Conservation (phyloP, 1,140 invertebrate species). For the Catajapyx aquilonaris region DNA sequence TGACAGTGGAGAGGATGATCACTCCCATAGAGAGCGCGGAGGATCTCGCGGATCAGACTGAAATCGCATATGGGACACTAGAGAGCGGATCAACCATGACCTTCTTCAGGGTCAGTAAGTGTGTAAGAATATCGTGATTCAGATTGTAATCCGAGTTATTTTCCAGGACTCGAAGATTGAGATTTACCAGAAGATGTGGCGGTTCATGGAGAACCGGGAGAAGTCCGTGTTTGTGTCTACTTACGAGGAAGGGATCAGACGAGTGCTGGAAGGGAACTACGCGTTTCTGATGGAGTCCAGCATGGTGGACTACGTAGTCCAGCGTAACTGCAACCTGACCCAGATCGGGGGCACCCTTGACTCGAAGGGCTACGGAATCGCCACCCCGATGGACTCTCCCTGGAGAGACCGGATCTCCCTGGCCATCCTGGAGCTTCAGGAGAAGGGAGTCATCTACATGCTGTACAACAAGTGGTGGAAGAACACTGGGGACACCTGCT, state of each 20-base stretch:
- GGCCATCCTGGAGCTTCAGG: too few species aligned
- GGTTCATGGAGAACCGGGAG: slow-evolving; percentile 68
- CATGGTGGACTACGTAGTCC: slow-evolving; percentile 86
- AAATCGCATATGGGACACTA: slow-evolving; percentile 83
- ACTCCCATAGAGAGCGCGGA: too few species aligned
- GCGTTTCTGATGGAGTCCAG: slow-evolving; percentile 98
- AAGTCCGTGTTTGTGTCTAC: slow-evolving; percentile 67
- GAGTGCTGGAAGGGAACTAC: too few species aligned
- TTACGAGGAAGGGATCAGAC: slow-evolving; percentile 70
- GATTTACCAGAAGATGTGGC: slow-evolving; percentile 94
- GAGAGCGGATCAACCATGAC: slow-evolving; percentile 89
- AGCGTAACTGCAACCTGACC: slow-evolving; percentile 91
- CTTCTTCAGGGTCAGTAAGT: slow-evolving; percentile 66
- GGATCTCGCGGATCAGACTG: slow-evolving; percentile 80
- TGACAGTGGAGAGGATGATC: too few species aligned
- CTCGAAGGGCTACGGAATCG: slow-evolving; percentile 79
- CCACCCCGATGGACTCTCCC: slow-evolving; percentile 67
- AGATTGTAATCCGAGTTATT: too few species aligned
- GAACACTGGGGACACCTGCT: slow-evolving; percentile 78
- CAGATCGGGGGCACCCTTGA: slow-evolving; percentile 90
- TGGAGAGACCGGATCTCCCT: slow-evolving; percentile 90
- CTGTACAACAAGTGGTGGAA: slow-evolving; percentile 97
- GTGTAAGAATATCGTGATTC: too few species aligned
- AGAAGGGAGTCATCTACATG: slow-evolving; percentile 88
- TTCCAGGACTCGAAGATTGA: slow-evolving; percentile 81